Percentiles rank a stretch among this genome's conserved stretches.
phyloP scores from a whole-genome alignment of 2,888 invertebrate species.

The Priocnemis perturbator region DNA sequence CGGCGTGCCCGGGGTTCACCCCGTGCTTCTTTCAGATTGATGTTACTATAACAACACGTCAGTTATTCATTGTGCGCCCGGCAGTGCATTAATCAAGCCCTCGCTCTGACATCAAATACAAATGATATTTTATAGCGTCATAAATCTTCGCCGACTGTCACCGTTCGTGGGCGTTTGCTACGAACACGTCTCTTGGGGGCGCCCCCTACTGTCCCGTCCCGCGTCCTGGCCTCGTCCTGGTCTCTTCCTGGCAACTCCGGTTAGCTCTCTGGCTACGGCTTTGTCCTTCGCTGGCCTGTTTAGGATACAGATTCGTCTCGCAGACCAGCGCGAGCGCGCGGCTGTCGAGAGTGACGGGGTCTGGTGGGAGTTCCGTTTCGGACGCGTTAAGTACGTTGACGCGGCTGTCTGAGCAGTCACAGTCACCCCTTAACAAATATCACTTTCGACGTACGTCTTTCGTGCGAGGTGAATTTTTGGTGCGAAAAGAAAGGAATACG shows the following conservation, averaged over 20 bases:
- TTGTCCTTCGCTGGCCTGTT: background rate
- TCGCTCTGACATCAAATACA: slow-evolving; percentile 74
- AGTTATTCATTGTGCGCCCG: slow-evolving; percentile 68
- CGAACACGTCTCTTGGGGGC: slow-evolving; percentile 53
- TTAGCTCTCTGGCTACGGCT: slow-evolving; percentile 36
- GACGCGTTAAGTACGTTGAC: too few species aligned
- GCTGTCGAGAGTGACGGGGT: too few species aligned
- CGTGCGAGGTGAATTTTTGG: too few species aligned
- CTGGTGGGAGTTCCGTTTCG: too few species aligned
- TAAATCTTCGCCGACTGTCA: slow-evolving; percentile 72
- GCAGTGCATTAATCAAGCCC: slow-evolving; percentile 72
- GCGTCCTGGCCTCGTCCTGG: slow-evolving; percentile 38
- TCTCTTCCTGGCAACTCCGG: slow-evolving; percentile 43
- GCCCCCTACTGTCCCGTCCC: slow-evolving; percentile 32
- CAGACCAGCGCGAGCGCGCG: background rate
- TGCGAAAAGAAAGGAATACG: too few species aligned
- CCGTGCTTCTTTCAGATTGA: slow-evolving; percentile 68
- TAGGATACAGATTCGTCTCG: slow-evolving; percentile 9
- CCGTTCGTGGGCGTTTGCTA: slow-evolving; percentile 63
- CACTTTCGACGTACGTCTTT: too few species aligned
- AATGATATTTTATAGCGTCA: slow-evolving; percentile 75
- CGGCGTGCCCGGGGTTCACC: slow-evolving; percentile 53
- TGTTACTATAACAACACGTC: slow-evolving; percentile 69
- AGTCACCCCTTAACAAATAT: too few species aligned
- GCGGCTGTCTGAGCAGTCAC: too few species aligned